Base-by-base conservation (phyloP, 2,113 vertebrate species). In the Cathartes aura region DNA sequence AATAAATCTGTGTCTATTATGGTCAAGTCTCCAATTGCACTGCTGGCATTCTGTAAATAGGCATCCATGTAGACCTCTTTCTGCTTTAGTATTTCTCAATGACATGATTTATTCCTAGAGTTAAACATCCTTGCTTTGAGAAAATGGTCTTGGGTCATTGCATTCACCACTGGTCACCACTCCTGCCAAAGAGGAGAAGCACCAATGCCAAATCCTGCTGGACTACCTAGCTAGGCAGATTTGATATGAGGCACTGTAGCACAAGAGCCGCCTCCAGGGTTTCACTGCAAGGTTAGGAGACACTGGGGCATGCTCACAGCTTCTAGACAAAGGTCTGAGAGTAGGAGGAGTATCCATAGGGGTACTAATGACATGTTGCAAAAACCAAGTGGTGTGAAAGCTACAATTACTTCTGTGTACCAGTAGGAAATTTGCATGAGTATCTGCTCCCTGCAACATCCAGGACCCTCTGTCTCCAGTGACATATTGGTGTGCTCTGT, bases 371-470 rank as follows among this genome's bases (percentile, higher is more conserved):
- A 64, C 32, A 15, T 19, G 22, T 26, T 76, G 36, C 53, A 83
- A 66, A 76, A 34, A 2, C 18, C 38, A 38, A 52, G 52, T 3
- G 16, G 18, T 18, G 18, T 36, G 48, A 67, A 79, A 72, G 4
- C 43, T 86, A 9, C 75, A 22, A 17, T 79, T 78, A 32, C 8
- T 63, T 67, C 74, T 52, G 15, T 38, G 60, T 17, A 19, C 4
- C 0, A 0, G 16, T 45, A 20, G 53, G 72, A 56, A 56, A 53
- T 45, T 16, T 27, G 18, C 17, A 6, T 17, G 42, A 59, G 29
- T 34, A 15, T 66, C 50, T 81, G 40, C 24, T 34, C 42, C 30
- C 42, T 70, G 7, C 60, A 52, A 1, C 0, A 5, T 10, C 26
- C 43, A 24, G 23, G 22, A 12, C 26, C 13, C 40, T 74, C 29